Percentiles rank a stretch among this genome's conserved stretches.
These are phyloP conservation scores for Volucella zonaria DNA, from an alignment of 2,888 invertebrate species.

Conservation along the genomic window DNA sequence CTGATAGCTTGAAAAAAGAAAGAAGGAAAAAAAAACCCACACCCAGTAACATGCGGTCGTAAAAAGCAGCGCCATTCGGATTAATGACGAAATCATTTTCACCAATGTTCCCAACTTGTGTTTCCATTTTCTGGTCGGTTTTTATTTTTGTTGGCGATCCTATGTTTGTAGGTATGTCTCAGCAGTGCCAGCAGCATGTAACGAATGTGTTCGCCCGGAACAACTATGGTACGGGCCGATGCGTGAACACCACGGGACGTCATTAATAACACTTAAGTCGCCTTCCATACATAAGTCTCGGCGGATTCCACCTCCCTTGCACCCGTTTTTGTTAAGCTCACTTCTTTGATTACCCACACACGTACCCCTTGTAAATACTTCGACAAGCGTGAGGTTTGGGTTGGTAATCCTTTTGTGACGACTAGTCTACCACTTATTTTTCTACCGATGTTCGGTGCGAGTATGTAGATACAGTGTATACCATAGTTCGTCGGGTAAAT, in stretches of 20 bases:
- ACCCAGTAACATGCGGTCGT: conserved; percentile 45
- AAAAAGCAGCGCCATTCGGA: conserved; percentile 69
- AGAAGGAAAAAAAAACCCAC: conserved; percentile 12
- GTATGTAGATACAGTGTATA: background rate
- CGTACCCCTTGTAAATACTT: conserved; percentile 39
- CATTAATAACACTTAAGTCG: conserved; percentile 74
- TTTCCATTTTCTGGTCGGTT: conserved; percentile 25
- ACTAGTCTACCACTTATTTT: conserved; percentile 31
- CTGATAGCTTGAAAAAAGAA: too few species aligned
- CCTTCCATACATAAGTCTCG: conserved; percentile 59
- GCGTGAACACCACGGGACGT: conserved; percentile 73
- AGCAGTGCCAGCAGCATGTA: conserved; percentile 35
- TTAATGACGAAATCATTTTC: conserved; percentile 71
- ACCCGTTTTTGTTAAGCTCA: conserved; percentile 11
- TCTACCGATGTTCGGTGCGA: conserved; percentile 8
- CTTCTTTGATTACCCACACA: conserved; percentile 53
- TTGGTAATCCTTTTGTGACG: conserved; percentile 71
- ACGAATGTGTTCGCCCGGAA: conserved; percentile 57
- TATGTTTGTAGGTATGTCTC: conserved; percentile 17
- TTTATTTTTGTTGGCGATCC: conserved; percentile 27
- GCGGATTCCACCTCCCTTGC: conserved; percentile 18
- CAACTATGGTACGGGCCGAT: conserved; percentile 69
- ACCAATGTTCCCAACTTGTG: conserved; percentile 64
- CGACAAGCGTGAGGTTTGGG: conserved; percentile 39
- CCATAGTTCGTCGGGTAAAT: conserved; percentile 53